Percentiles rank a stretch among this genome's conserved stretches.
Evolutionary conservation across 1,140 invertebrate genomes (phyloP).

Genomic region (Nephotettix cincticeps): DNA sequence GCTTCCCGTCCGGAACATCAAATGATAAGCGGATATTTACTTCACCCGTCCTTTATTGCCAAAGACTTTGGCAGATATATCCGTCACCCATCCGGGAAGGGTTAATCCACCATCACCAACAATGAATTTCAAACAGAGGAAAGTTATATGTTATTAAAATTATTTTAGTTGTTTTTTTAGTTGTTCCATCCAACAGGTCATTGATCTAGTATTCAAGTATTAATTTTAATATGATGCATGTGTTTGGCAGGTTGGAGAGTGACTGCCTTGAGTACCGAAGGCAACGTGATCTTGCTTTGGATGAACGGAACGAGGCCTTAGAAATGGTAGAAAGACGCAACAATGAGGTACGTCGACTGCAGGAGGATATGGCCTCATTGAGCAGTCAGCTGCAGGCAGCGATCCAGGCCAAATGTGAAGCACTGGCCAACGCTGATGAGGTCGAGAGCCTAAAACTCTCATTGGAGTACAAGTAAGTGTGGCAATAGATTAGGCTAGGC

Average conservation of each 20-base stretch:
- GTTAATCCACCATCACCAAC: too few species aligned
- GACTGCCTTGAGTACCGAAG: conserved; percentile 55
- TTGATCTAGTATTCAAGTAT: too few species aligned
- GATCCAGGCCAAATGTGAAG: conserved; percentile 78
- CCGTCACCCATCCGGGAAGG: too few species aligned
- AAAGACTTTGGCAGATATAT: too few species aligned
- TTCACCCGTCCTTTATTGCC: too few species aligned
- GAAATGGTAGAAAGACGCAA: conserved; percentile 67
- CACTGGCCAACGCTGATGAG: conserved; percentile 75
- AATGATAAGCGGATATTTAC: background rate
- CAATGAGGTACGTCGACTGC: conserved; percentile 66
- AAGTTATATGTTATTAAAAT: background rate
- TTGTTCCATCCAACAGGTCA: too few species aligned
- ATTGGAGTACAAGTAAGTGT: conserved; percentile 64
- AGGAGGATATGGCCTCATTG: conserved; percentile 60
- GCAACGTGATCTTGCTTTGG: conserved; percentile 61
- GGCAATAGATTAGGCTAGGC: too few species aligned
- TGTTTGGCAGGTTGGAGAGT: conserved; percentile 49
- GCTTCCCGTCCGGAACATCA: too few species aligned
- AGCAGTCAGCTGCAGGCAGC: conserved; percentile 65
- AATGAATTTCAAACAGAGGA: too few species aligned
- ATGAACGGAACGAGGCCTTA: conserved; percentile 69
- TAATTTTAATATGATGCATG: too few species aligned
- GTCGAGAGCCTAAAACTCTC: conserved; percentile 73
- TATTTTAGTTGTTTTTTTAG: background rate